These are phyloP conservation scores for Trypoxylon attenuatum DNA, from an alignment of 2,888 invertebrate genomes.

Conservation along the genomic window DNA sequence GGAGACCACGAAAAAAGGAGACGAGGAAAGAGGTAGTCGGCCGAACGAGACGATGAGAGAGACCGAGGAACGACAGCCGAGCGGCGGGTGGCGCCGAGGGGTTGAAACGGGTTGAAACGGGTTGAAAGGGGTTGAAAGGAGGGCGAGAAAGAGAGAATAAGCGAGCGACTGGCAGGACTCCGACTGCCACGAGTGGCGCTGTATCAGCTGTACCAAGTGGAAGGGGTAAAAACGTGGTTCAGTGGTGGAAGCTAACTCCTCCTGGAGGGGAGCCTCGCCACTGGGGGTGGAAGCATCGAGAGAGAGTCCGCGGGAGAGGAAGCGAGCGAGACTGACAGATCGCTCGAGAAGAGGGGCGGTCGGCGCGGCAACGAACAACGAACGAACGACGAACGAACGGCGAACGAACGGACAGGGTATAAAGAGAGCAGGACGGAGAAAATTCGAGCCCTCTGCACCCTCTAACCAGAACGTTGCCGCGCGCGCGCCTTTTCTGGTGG, in stretches of 20 bases:
- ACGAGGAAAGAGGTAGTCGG: conserved; percentile 22
- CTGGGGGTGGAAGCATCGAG: conserved; percentile 28
- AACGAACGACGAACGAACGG: conserved; percentile 61
- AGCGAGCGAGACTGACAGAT: conserved; percentile 43
- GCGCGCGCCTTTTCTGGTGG: too few species aligned
- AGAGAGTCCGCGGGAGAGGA: too few species aligned
- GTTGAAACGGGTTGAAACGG: background rate
- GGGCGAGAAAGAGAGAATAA: conserved; percentile 20
- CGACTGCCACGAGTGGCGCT: conserved; percentile 49
- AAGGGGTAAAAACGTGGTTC: conserved; percentile 28
- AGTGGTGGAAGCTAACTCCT: conserved; percentile 45
- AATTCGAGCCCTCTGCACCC: conserved; percentile 68
- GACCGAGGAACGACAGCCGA: conserved; percentile 4
- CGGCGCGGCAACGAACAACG: conserved; percentile 45
- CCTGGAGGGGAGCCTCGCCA: conserved; percentile 35
- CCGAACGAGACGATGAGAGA: conserved; percentile 9
- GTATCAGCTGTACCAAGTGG: conserved; percentile 22
- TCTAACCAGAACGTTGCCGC: conserved; percentile 43
- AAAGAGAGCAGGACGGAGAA: conserved; percentile 73
- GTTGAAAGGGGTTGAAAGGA: background rate
- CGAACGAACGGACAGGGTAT: conserved; percentile 69
- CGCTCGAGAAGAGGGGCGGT: conserved; percentile 34
- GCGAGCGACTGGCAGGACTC: conserved; percentile 41
- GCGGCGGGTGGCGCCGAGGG: background rate
- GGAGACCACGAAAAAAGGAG: conserved; percentile 31